Conservation (phyloP, 2,888 invertebrate genomes). For the Troglohyphantes excavatus region DNA sequence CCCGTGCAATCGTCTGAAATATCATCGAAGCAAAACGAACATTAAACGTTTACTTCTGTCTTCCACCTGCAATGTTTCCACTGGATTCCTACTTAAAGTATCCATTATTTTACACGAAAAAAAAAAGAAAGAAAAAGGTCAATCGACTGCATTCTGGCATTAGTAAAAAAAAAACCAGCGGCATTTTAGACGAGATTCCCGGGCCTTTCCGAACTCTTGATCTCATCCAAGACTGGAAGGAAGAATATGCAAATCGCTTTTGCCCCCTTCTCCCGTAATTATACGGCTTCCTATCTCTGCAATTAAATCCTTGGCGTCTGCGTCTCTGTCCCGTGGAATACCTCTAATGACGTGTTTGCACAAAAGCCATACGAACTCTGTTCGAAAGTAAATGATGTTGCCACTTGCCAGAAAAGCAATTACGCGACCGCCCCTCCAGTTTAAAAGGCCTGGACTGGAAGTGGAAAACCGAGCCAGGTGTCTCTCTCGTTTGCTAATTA, state of each 20-base stretch:
- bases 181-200: constrained; percentile 11
- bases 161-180: neutral
- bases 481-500: constrained; percentile 73
- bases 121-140: constrained; percentile 24
- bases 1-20: neutral
- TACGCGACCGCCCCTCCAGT: constrained; percentile 69
- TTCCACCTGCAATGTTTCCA: constrained; percentile 10
- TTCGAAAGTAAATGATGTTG: constrained; percentile 60
- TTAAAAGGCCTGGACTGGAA: constrained; percentile 53
- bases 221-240: constrained; percentile 43
- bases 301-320: constrained; percentile 43
- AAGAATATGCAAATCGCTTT: constrained; percentile 40
- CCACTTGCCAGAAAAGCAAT: constrained; percentile 60
- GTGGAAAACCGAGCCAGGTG: constrained; percentile 66
- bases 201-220: constrained; percentile 32
- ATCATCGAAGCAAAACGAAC: constrained; percentile 2
- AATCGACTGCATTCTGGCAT: neutral
- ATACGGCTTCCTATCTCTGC: constrained; percentile 13
- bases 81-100: neutral
- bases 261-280: constrained; percentile 26
- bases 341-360: constrained; percentile 57
- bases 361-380: constrained; percentile 19
- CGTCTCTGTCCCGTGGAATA: neutral
- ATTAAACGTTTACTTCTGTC: constrained; percentile 29
- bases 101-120: neutral